These are phyloP conservation scores for Montipora foliosa DNA, from an alignment of 64 coral and sea anemone species.

Conservation along the genomic window DNA sequence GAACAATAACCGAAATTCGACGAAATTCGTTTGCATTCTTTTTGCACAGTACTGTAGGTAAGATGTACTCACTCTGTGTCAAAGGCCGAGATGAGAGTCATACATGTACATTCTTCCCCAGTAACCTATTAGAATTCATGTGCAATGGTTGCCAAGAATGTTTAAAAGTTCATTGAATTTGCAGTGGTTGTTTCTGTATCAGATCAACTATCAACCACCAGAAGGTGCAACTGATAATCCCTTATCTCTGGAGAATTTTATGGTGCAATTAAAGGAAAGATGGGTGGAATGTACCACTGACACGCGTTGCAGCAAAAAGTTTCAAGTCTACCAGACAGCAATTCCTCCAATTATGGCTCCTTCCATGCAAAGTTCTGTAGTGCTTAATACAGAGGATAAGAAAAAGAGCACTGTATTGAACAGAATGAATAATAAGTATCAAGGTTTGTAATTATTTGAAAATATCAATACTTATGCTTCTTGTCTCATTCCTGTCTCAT, in stretches of 20 bases:
- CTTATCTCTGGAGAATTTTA: neutral
- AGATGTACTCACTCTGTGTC: too few species aligned
- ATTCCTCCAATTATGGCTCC: neutral
- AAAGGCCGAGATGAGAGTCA: too few species aligned
- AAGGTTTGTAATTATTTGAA: too few species aligned
- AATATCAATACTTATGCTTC: too few species aligned
- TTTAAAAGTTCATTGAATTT: neutral
- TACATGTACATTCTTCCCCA: too few species aligned
- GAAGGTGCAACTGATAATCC: neutral
- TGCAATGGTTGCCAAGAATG: neutral
- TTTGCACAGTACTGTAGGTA: too few species aligned
- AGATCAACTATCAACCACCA: neutral
- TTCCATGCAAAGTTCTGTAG: neutral
- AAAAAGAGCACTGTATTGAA: neutral
- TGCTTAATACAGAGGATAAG: neutral
- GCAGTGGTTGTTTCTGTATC: neutral
- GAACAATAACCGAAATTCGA: too few species aligned
- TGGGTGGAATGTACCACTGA: neutral
- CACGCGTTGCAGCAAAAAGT: neutral
- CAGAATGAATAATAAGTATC: too few species aligned
- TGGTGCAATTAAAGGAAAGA: neutral
- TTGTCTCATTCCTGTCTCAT: too few species aligned
- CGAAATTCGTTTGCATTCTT: too few species aligned
- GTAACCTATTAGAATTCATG: neutral
- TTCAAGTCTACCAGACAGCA: neutral